Conservation (phyloP, 2,797 vertebrate genomes). For the Delichon dasypus region DNA sequence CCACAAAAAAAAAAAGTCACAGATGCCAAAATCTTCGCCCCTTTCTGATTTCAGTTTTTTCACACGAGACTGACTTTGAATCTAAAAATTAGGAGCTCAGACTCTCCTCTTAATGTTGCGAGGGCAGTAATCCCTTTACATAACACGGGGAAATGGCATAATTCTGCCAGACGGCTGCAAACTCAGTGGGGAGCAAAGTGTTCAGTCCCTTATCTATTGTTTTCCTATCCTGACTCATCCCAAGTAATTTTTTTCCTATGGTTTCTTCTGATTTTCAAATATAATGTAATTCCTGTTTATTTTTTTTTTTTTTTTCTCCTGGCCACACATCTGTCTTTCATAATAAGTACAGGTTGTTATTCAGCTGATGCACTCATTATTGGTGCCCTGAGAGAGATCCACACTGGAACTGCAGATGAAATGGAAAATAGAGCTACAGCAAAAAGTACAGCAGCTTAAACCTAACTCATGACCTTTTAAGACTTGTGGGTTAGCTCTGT, state of each 20-base stretch:
- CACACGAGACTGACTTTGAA: not conserved
- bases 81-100: constrained; percentile 31
- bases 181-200: not conserved
- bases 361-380: not conserved
- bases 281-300: not conserved
- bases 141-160: constrained; percentile 17
- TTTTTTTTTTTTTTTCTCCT: not conserved
- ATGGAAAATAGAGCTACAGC: not conserved
- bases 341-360: not conserved
- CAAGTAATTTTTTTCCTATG: not conserved
- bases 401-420: not conserved
- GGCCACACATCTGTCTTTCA: not conserved
- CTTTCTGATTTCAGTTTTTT: not conserved
- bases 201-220: constrained; percentile 23
- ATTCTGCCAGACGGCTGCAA: not conserved
- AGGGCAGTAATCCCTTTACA: constrained; percentile 43
- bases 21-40: not conserved
- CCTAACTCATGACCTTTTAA: constrained; percentile 1
- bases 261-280: not conserved
- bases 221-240: not conserved
- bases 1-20: not conserved
- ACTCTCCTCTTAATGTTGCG: not conserved
- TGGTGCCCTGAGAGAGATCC: not conserved
- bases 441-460: constrained; percentile 22
- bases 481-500: not conserved